Evolutionary conservation across 35 echinoderm and acorn worm genomes (phyloP), one percentile per base, ranked within the genome.

Genomic region (Apostichopus californicus): DNA sequence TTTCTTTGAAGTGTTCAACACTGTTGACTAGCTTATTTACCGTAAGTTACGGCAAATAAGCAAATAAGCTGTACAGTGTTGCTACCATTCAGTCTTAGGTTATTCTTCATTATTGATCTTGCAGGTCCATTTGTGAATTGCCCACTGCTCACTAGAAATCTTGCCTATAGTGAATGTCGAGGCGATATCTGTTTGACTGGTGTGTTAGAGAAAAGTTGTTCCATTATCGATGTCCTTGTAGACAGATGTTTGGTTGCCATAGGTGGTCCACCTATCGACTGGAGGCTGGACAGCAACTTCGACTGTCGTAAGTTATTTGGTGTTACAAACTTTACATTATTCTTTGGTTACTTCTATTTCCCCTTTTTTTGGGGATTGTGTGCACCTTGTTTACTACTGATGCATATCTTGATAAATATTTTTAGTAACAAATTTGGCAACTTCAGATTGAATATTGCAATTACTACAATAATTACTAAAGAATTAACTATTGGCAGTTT

Each of bases 91-190:
- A 46, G 34, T 46, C 34, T 46, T 46, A 46, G 34, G 34, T 46
- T 46, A 3, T 46, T 81, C 78, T 81, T 79, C 14, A 54, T 9
- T 81, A 15, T 54, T 81, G 4, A 28, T 55, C 7, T 58, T 21
- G 1, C 21, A 85, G 81, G 81, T 60, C 81, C 81, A 58, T 85
- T 85, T n/a, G 23, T n/a, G 55, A 59, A n/a, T n/a, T 85, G 81
- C 23, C 81, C 81, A 3, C 5, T 11, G 8, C 5, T 14, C 5
- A 21, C 58, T 5, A 85, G 81, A 12, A 85, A 5, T 18, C 81
- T 59, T 54, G 81, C 81, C 6, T 8, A 59, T 56, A 17, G 5
- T 1, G 81, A 85, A 52, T 85, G 81, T 59, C 28, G 81, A 14
- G 11, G 81, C 4, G 81, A 85, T 14, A 6, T 85, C 57, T 85